phyloP scores from a whole-genome alignment of 2,888 invertebrate genomes.

The Megaustenia siamemsis region DNA sequence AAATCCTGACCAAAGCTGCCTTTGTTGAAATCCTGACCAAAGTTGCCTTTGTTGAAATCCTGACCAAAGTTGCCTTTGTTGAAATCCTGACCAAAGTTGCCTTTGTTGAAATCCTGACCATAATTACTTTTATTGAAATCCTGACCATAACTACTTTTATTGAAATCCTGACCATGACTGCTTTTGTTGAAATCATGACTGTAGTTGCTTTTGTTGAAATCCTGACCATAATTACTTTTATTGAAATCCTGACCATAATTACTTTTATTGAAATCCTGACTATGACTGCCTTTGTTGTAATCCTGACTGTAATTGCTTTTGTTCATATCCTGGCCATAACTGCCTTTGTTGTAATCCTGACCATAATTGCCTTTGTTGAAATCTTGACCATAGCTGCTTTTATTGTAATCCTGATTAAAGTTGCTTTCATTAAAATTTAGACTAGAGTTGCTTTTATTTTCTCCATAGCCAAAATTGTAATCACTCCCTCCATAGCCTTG shows the following conservation, averaged over 20 bases:
- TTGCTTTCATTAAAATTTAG: neutral
- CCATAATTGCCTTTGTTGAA: too few relatives aligned
- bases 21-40: neutral
- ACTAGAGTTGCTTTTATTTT: neutral
- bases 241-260: constrained; percentile 15
- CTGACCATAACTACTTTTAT: neutral
- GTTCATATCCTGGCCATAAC: neutral
- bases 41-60: constrained; percentile 3
- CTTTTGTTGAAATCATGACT: too few relatives aligned
- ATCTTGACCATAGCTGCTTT: constrained; percentile 5
- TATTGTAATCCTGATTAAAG: constrained; percentile 16
- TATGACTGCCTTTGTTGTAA: constrained; percentile 8
- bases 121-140: too few relatives aligned
- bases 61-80: too few relatives aligned
- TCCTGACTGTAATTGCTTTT: too few relatives aligned
- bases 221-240: neutral
- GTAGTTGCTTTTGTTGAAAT: too few relatives aligned
- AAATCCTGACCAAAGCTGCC: too few relatives aligned
- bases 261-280: constrained; percentile 4
- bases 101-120: constrained; percentile 22
- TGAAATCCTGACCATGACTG: too few relatives aligned
- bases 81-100: neutral
- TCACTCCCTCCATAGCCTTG: neutral
- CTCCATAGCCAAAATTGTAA: neutral
- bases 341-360: constrained; percentile 21